Evolutionary conservation across 1,140 invertebrate species (phyloP).

Genomic region (Hylaeus anthracinus): DNA sequence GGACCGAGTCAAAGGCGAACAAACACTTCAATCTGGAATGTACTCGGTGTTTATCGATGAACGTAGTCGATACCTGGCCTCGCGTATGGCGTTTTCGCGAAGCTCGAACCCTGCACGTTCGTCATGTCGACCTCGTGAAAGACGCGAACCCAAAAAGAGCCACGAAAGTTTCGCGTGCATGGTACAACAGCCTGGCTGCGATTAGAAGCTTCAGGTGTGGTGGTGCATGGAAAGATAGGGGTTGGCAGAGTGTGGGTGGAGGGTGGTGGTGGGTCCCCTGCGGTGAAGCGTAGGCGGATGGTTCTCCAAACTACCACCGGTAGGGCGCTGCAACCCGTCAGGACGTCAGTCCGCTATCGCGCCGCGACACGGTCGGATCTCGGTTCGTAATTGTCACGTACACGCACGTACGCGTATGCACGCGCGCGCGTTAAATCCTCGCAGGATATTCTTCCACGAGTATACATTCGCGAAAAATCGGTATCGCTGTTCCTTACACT

Average conservation of each 20-base stretch:
- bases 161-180: constrained; percentile 10
- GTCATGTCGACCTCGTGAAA: neutral
- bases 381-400: neutral
- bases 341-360: constrained; percentile 73
- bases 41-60: neutral
- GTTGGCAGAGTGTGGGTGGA: constrained; percentile 6
- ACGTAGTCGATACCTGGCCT: neutral
- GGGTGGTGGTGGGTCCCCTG: constrained; percentile 52
- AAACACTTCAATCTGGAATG: too few species aligned
- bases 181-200: constrained; percentile 5
- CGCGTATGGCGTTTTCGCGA: too few species aligned
- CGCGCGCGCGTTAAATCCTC: constrained; percentile 10
- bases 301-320: constrained; percentile 69
- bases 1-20: too few species aligned
- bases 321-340: constrained; percentile 71
- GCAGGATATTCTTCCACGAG: neutral
- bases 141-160: neutral
- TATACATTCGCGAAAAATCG: neutral
- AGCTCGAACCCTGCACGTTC: neutral
- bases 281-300: constrained; percentile 56
- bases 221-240: constrained; percentile 9
- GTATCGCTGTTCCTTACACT: too few species aligned
- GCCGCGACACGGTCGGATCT: constrained; percentile 68
- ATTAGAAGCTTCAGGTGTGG: constrained; percentile 44
- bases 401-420: constrained; percentile 15